Evolutionary conservation across 2,797 vertebrate species (phyloP).

Genomic region (Meriones psammophilus): DNA sequence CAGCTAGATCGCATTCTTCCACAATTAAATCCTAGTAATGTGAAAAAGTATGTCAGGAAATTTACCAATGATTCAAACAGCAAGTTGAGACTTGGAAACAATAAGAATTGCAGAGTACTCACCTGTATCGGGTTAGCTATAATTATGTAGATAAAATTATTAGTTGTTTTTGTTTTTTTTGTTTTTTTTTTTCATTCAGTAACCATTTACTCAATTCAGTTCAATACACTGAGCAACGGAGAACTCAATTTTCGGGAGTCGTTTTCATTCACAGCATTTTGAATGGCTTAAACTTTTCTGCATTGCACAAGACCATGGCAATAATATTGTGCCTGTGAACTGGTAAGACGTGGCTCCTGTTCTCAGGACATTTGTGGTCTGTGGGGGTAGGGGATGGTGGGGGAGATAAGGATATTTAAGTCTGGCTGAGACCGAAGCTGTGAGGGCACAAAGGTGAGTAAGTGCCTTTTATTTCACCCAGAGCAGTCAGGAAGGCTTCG

Average conservation of each 20-base stretch:
- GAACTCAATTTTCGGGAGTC: not conserved
- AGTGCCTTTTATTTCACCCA: not conserved
- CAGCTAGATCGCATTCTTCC: slow-evolving; percentile 69
- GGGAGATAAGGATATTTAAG: not conserved
- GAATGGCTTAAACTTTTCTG: slow-evolving; percentile 50
- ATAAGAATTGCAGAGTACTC: slow-evolving; percentile 56
- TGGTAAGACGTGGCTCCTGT: not conserved
- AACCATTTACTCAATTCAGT: slow-evolving; percentile 66
- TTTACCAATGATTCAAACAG: slow-evolving; percentile 79
- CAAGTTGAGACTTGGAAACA: slow-evolving; percentile 78
- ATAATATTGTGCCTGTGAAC: not conserved
- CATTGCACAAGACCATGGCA: not conserved
- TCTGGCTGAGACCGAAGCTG: not conserved
- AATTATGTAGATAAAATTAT: slow-evolving; percentile 76
- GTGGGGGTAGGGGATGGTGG: not conserved
- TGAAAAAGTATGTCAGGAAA: slow-evolving; percentile 77
- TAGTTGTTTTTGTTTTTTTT: not conserved
- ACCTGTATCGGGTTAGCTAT: slow-evolving; percentile 79
- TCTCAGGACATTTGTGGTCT: slow-evolving; percentile 27
- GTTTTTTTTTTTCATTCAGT: slow-evolving; percentile 65
- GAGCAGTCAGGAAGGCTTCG: not conserved
- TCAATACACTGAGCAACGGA: slow-evolving; percentile 30
- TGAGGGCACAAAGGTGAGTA: not conserved
- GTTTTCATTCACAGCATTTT: not conserved
- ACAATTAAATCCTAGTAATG: slow-evolving; percentile 70